phyloP scores from a whole-genome alignment of 2,797 vertebrate genomes.

The Enteromius argenteus region DNA sequence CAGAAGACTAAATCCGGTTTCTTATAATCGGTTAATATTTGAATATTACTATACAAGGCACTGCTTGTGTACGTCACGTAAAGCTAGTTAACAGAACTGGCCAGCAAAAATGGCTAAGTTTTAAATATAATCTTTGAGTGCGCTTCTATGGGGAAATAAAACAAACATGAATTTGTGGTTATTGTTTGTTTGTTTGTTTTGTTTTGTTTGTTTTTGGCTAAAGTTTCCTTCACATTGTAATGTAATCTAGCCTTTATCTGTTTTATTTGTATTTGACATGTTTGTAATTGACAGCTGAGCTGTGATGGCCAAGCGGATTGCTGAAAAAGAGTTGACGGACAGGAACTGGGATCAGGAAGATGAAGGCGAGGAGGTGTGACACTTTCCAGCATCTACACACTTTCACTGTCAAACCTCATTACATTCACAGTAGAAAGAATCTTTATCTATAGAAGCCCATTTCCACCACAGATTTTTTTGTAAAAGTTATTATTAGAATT shows the following conservation, averaged over 20 bases:
- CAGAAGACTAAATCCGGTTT: not conserved
- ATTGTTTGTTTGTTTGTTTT: too few species aligned
- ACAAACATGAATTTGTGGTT: not conserved
- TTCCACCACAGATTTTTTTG: not conserved
- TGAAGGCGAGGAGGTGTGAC: constrained; percentile 91
- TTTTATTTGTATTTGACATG: not conserved
- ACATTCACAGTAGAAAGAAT: not conserved
- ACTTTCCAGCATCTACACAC: not conserved
- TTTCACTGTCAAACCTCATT: not conserved
- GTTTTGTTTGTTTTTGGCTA: not conserved
- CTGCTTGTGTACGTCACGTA: not conserved
- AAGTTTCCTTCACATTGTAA: not conserved
- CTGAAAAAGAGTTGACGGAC: constrained; percentile 95
- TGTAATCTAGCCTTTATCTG: not conserved
- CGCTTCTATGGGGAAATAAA: not conserved
- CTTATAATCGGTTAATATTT: not conserved
- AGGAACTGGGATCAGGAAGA: constrained; percentile 99
- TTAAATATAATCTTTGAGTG: not conserved
- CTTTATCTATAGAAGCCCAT: not conserved
- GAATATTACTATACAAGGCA: not conserved
- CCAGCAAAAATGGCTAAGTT: not conserved
- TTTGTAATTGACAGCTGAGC: constrained; percentile 54
- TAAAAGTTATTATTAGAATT: too few species aligned
- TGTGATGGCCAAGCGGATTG: constrained; percentile 95
- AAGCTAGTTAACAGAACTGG: not conserved